These are phyloP conservation scores for Synergus itoensis DNA, from an alignment of 2,888 invertebrate species.

Conservation along the genomic window DNA sequence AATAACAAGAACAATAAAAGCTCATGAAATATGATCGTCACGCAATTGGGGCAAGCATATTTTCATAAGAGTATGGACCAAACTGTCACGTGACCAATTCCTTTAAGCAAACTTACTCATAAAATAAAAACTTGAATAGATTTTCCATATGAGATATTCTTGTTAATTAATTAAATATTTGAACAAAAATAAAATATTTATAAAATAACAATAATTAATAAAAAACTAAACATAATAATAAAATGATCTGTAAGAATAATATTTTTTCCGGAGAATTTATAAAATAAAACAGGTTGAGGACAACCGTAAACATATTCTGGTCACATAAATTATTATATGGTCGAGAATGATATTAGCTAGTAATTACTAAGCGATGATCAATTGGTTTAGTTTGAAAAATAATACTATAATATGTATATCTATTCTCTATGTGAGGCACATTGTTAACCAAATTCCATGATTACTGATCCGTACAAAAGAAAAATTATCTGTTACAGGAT, in stretches of 20 bases:
- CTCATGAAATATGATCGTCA: conserved; percentile 7
- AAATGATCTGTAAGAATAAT: not conserved
- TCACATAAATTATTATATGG: not conserved
- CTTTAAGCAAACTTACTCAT: too few relatives aligned
- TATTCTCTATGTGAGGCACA: not conserved
- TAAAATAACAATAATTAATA: not conserved
- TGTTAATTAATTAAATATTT: not conserved
- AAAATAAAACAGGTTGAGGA: not conserved
- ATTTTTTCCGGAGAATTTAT: not conserved
- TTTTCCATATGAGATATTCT: too few relatives aligned
- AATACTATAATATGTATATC: not conserved
- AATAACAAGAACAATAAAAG: conserved; percentile 2
- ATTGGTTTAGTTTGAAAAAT: not conserved
- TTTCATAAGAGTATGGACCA: not conserved
- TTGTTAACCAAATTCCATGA: not conserved
- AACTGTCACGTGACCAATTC: too few relatives aligned
- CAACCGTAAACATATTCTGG: not conserved
- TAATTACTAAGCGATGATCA: not conserved
- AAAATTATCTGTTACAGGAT: not conserved
- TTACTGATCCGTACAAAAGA: not conserved
- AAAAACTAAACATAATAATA: too few relatives aligned
- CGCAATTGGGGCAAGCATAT: not conserved
- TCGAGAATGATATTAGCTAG: not conserved
- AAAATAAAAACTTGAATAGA: too few relatives aligned
- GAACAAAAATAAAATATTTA: not conserved